phyloP scores from a whole-genome alignment of 2,113 vertebrate genomes.

The Brachirus orientalis region DNA sequence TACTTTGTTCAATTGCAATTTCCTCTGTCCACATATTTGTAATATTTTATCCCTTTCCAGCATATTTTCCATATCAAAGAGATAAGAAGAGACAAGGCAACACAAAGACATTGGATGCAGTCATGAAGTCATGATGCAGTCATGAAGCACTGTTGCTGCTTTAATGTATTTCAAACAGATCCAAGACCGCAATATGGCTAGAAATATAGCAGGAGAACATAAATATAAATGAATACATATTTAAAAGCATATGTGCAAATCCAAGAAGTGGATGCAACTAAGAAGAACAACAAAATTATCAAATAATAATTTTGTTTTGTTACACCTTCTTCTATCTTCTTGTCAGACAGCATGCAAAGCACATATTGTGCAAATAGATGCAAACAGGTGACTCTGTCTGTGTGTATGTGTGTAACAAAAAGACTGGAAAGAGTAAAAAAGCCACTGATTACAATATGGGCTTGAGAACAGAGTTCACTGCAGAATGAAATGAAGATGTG shows the following conservation, averaged over 20 bases:
- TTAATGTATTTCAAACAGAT: neutral
- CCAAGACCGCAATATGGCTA: no score
- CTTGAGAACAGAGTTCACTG: constrained; percentile 9
- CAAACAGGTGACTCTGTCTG: neutral
- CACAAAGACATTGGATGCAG: no score
- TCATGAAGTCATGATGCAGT: neutral
- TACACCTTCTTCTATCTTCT: no score
- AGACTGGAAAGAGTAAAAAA: constrained; percentile 23
- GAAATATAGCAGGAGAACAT: no score
- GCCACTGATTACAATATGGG: constrained; percentile 42
- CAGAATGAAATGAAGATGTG: constrained; percentile 45
- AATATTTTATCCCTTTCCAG: neutral
- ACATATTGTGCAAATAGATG: neutral
- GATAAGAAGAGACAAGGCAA: constrained; percentile 5
- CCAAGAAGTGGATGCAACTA: no score
- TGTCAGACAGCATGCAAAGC: neutral
- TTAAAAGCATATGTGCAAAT: no score
- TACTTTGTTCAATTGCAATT: neutral
- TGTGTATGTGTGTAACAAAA: neutral
- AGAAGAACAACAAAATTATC: no score
- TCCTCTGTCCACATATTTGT: neutral
- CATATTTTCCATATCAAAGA: constrained; percentile 20
- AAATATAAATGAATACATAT: no score
- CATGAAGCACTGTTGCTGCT: neutral
- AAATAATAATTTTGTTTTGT: neutral